Base-by-base conservation (phyloP, 2,113 vertebrate species). In the Entelurus aequoreus region DNA sequence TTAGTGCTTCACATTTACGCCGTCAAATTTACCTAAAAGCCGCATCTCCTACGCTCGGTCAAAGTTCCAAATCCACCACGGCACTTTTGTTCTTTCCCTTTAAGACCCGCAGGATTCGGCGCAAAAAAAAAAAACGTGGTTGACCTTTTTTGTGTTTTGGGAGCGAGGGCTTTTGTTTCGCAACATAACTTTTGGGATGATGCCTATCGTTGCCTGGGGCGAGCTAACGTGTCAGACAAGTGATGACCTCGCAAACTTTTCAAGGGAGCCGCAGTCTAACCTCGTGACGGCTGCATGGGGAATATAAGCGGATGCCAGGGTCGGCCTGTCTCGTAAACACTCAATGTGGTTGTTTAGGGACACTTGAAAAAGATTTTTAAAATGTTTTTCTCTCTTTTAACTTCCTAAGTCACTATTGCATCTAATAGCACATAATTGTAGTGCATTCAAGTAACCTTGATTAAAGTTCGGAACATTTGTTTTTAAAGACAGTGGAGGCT, bases 141-240 rank as follows among this genome's bases (percentile, higher is more conserved):
- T 44, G 55, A 44, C 38, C n/a, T 57, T 62, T 47, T 62, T 28
- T 28, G 49, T 59, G 53, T 47, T 68, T 55, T 15, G 54, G 60
- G 48, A 13, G 48, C 61, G 51, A 54, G 50, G 36, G 56, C 47
- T 15, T 28, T 44, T 12, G 51, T 52, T 61, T 44, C 14, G 47
- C 13, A 6, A 1, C 28, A 28, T n/a, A 58, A 57, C 60, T 48
- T 68, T 37, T 40, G n/a, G 51, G 42, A 50, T 15, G 2, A 55
- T 72, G 54, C 55, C 53, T 58, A 59, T 66, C 62, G 61, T 47
- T 5, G 49, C 68, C 50, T 56, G 2, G 4, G 68, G 67, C 46
- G 2, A 14, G 71, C 66, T 67, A 56, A 65, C 55, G 48, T 58
- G 63, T 77, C 55, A 60, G 63, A 46, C 37, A 36, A 62, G 36